Evolutionary conservation across 2,113 vertebrate species (phyloP).

Genomic region (Abramis brama): DNA sequence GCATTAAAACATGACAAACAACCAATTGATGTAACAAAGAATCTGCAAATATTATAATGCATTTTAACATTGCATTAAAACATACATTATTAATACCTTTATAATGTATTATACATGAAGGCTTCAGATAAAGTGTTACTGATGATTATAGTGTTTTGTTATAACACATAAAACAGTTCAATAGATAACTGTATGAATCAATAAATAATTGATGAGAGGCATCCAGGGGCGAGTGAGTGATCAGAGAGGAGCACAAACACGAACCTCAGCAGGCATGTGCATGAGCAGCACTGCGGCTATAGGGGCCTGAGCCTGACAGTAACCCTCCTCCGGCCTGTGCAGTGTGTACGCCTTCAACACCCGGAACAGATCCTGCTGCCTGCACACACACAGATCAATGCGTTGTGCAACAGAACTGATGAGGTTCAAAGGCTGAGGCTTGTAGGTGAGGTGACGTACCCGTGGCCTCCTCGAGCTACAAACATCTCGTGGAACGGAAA

Average conservation of each 20-base stretch:
- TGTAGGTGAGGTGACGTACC: conserved; percentile 73
- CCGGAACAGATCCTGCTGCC: conserved; percentile 93
- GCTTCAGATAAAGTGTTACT: not conserved
- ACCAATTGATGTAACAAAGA: not conserved
- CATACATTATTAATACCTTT: not conserved
- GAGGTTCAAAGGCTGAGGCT: not conserved
- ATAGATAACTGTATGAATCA: not conserved
- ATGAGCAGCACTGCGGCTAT: conserved; percentile 95
- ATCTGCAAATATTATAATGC: not conserved
- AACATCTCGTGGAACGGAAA: conserved; percentile 99
- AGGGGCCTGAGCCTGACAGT: conserved; percentile 98
- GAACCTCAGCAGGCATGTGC: conserved; percentile 98
- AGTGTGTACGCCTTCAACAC: conserved; percentile 96
- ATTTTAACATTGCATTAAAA: not conserved
- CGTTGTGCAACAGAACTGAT: not conserved
- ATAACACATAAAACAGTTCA: not conserved
- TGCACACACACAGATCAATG: conserved; percentile 57
- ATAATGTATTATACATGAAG: not conserved
- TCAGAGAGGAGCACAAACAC: not conserved
- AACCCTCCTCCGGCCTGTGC: conserved; percentile 93
- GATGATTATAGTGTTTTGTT: not conserved
- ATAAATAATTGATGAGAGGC: not conserved
- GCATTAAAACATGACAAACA: not conserved
- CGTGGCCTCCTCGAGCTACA: conserved; percentile 89
- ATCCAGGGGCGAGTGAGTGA: not conserved